Evolutionary conservation across 2,888 invertebrate species (phyloP).

Genomic region (Spisula solida): DNA sequence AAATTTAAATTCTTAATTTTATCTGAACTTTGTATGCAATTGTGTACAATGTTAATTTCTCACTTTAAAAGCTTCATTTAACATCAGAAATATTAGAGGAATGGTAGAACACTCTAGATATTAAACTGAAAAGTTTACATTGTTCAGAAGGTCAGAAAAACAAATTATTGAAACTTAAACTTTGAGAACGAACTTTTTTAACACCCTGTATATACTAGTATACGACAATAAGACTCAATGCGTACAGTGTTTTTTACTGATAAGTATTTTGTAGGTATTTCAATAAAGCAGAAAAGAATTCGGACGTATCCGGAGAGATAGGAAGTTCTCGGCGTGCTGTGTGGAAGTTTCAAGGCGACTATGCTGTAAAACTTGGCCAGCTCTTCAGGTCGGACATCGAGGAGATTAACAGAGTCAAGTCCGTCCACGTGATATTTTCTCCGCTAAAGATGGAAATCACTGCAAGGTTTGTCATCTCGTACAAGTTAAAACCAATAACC

Average conservation of each 20-base stretch:
- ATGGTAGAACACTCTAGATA: too few species aligned
- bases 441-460: constrained; percentile 60
- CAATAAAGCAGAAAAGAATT: constrained; percentile 33
- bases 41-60: too few species aligned
- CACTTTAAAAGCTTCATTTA: too few species aligned
- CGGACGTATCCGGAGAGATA: constrained; percentile 52
- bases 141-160: too few species aligned
- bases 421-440: constrained; percentile 53
- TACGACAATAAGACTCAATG: not conserved
- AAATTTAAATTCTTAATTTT: too few species aligned
- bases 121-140: too few species aligned
- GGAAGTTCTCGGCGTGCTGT: constrained; percentile 52
- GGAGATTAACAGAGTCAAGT: constrained; percentile 39
- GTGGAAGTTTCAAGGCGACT: constrained; percentile 68
- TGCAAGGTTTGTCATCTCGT: constrained; percentile 45
- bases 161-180: too few species aligned
- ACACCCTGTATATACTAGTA: too few species aligned
- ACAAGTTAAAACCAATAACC: too few species aligned
- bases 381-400: constrained; percentile 58
- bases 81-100: too few species aligned
- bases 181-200: too few species aligned
- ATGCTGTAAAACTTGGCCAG: constrained; percentile 62
- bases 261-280: constrained; percentile 32
- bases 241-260: not conserved
- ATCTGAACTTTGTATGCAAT: too few species aligned